Conservation (phyloP, 1,140 invertebrate genomes). For the Platorchestia sp. region DNA sequence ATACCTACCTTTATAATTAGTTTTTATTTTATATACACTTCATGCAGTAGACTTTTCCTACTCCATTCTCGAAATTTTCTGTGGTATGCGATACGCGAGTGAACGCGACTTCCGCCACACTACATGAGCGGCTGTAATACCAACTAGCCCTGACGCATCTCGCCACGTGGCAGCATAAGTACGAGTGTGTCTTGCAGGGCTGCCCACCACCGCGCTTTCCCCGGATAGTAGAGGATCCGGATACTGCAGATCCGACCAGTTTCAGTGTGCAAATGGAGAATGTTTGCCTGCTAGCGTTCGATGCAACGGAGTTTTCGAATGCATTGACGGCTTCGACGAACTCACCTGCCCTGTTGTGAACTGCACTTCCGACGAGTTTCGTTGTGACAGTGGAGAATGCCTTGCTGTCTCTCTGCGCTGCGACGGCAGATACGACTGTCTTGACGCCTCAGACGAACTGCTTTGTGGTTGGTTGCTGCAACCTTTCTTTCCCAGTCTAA, state of each 20-base stretch:
- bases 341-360: conserved; percentile 65
- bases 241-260: conserved; percentile 70
- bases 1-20: background rate
- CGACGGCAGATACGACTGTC: conserved; percentile 72
- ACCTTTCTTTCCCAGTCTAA: background rate
- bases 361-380: conserved; percentile 72
- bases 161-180: background rate
- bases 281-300: conserved; percentile 68
- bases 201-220: background rate
- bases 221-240: conserved; percentile 27
- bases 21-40: background rate
- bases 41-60: background rate
- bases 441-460: conserved; percentile 58
- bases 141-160: background rate
- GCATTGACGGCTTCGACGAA: conserved; percentile 69
- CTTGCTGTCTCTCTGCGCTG: conserved; percentile 73
- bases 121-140: background rate
- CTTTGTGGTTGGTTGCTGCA: conserved; percentile 67
- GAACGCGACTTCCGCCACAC: background rate
- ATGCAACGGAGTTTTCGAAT: conserved; percentile 70
- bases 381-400: conserved; percentile 72
- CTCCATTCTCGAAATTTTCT: background rate
- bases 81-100: background rate
- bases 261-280: conserved; percentile 72
- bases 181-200: background rate